Evolutionary conservation across 1,140 invertebrate genomes (phyloP), one percentile per base, ranked within the genome.

Genomic region (Helicoverpa armigera): DNA sequence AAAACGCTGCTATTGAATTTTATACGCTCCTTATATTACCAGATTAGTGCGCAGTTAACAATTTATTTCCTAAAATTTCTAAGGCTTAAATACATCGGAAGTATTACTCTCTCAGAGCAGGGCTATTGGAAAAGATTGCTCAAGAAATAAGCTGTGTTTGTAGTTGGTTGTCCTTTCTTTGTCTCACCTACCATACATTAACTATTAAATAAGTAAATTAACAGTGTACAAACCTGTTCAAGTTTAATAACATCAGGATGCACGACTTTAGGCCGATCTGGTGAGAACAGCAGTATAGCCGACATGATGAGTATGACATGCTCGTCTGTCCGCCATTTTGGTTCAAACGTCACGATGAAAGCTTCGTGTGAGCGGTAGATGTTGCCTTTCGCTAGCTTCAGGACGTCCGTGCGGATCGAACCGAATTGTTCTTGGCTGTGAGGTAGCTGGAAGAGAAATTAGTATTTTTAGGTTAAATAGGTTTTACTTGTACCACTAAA

Each of bases 261-360:
- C 76, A 98, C 96, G 10, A 99, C 96, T 86, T 97, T 96, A 4
- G 97, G 95, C 78, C 98, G 94, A 81, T 98, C 96, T 0, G 98
- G 98, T 43, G 97, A 97, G 91, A 99, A 99, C 13, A 99, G 95
- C 63, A 98, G 96, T 85, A 99, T 98, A 73, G 98, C 98, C 89
- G 98, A 97, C 87, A 99, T 95, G 79, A 99, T 97, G 12, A 99
- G 96, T 91, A 99, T 98, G 31, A 99, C 97, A 89, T 98, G 97
- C 89, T 98, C 97, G 95, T 99, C 98, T 29, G 95, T 95, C 18
- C 97, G 96, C 97, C 98, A 98, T 58, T 96, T 95, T 7, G 97
- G 96, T 89, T 98, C 97, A 88, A 98, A 98, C 1, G 97, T 97
- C 58, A 96, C 96, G 5, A 98, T 96, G 92, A 98, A 99, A 58